Conservation (phyloP, 2,113 vertebrate genomes). For the Gobio gobio region DNA sequence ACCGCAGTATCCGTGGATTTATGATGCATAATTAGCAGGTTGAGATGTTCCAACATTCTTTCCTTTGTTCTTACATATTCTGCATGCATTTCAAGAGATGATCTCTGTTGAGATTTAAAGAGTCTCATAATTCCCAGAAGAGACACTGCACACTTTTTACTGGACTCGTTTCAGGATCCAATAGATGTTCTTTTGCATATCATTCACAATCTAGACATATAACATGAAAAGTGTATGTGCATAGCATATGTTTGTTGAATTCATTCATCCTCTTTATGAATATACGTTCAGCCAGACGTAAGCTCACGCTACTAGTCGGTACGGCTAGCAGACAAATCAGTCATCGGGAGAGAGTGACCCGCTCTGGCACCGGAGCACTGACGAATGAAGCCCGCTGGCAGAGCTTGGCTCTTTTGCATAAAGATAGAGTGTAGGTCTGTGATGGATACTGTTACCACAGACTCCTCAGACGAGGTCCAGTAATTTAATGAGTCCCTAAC, state of each 20-base stretch:
- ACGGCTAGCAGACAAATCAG: conserved; percentile 42
- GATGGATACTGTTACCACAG: conserved; percentile 73
- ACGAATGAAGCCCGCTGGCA: conserved; percentile 74
- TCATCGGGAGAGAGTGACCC: conserved; percentile 28
- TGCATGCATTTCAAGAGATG: not conserved
- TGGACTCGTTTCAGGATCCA: not conserved
- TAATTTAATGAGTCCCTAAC: conserved; percentile 79
- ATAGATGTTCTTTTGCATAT: not conserved
- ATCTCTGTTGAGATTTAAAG: conserved; percentile 1
- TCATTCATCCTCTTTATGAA: conserved; percentile 27
- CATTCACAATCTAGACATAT: not conserved
- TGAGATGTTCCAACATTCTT: conserved; percentile 28
- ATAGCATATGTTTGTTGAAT: not conserved
- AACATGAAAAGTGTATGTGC: not conserved
- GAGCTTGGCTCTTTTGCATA: conserved; percentile 66
- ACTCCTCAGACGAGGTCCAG: conserved; percentile 66
- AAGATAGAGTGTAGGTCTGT: conserved; percentile 64
- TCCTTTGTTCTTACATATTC: not conserved
- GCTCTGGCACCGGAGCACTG: conserved; percentile 47
- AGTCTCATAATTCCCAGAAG: not conserved
- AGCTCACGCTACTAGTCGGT: not conserved
- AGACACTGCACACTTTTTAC: not conserved
- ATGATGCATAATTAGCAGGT: conserved; percentile 4
- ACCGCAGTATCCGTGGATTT: not conserved
- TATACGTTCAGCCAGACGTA: not conserved